These are phyloP conservation scores for Ceratosolen fusciceps DNA, from an alignment of 1,140 invertebrate species.

Conservation along the genomic window DNA sequence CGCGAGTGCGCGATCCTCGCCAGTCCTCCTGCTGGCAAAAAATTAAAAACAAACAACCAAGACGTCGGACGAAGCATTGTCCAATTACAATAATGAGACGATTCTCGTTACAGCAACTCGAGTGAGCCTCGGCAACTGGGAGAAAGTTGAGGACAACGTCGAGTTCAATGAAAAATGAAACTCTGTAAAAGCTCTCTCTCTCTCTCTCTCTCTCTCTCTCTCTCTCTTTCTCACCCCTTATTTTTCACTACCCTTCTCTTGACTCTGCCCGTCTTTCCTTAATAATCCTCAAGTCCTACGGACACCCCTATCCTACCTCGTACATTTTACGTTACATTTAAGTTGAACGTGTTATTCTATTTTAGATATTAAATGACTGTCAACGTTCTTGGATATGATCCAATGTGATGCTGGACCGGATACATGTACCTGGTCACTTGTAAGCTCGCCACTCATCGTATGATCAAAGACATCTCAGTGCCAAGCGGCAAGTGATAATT, in stretches of 20 bases:
- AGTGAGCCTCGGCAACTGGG: background rate
- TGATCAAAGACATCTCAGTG: background rate
- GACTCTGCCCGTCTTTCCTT: too few relatives aligned
- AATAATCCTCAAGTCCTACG: too few relatives aligned
- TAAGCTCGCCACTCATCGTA: background rate
- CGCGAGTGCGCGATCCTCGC: background rate
- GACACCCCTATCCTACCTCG: background rate
- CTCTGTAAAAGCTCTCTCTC: slow-evolving; percentile 20
- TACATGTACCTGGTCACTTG: slow-evolving; percentile 60
- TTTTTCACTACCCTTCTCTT: too few relatives aligned
- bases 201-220: background rate
- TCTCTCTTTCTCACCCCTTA: background rate
- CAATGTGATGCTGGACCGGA: slow-evolving; percentile 65
- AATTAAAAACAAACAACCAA: slow-evolving; percentile 55
- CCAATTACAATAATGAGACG: slow-evolving; percentile 69
- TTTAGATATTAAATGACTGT: slow-evolving; percentile 41
- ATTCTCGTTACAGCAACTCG: slow-evolving; percentile 55
- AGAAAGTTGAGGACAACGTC: background rate
- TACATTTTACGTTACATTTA: background rate
- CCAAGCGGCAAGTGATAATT: too few relatives aligned
- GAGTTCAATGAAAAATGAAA: slow-evolving; percentile 61
- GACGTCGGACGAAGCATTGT: slow-evolving; percentile 53
- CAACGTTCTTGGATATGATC: slow-evolving; percentile 63
- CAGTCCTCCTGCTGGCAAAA: slow-evolving; percentile 43
- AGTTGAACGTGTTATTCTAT: background rate